phyloP scores from a whole-genome alignment of 2,113 vertebrate species.

The Ovis canadensis region DNA sequence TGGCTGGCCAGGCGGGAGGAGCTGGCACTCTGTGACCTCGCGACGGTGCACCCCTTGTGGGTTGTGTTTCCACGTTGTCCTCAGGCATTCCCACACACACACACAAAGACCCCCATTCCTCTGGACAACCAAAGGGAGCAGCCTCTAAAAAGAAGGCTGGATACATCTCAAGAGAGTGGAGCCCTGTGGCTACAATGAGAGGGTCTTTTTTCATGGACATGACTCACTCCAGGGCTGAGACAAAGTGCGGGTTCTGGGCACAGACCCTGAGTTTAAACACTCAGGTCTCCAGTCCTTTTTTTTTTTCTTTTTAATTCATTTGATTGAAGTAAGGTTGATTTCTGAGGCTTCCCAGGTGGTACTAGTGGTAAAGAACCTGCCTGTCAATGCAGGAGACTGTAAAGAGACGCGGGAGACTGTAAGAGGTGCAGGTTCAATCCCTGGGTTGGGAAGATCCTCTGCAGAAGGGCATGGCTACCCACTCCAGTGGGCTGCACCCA shows the following conservation, averaged over 20 bases:
- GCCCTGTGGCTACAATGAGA: accelerated
- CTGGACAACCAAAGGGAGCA: background rate
- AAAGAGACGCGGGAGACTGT: background rate
- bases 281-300: background rate
- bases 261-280: background rate
- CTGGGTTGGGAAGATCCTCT: background rate
- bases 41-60: background rate
- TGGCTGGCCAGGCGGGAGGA: accelerated
- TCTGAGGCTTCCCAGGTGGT: background rate
- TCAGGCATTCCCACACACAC: background rate
- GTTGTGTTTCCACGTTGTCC: background rate
- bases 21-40: accelerated
- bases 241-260: background rate
- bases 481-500: background rate
- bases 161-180: background rate
- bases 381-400: background rate
- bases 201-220: background rate
- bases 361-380: background rate
- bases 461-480: background rate
- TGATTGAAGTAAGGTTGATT: background rate
- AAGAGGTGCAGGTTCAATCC: background rate
- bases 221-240: background rate
- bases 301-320: no score
- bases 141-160: background rate
- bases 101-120: accelerated